Base-by-base conservation (phyloP, 2,888 invertebrate genomes). In the Baronia brevicornis region DNA sequence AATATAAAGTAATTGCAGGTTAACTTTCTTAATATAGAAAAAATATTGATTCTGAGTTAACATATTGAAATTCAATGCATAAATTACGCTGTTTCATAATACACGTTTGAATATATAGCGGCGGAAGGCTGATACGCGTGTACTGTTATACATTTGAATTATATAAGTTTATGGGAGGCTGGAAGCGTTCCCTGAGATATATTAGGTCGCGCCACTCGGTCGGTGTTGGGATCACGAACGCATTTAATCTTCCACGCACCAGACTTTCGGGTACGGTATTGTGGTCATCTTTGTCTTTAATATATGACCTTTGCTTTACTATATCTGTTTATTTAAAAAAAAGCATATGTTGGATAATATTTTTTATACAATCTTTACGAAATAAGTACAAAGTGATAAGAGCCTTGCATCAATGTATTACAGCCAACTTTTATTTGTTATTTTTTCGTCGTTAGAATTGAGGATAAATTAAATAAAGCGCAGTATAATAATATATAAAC, bases 171-270 rank as follows among this genome's bases (percentile, higher is more conserved):
- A 43, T 40, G 47, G 40, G 45, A 47, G 48, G 51, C 50, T 46
- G 50, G 51, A 60, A 54, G 59, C 51, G 36, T 28, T 37, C 38
- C 39, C 36, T 33, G 45, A 56, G 51, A 54, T 54, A 57, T 64
- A 64, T 64, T 60, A 60, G 60, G 57, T 56, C 65, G 54, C 55
- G 52, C 67, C 69, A 67, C 69, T 67, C 68, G 65, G 70, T 62
- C 59, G 61, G 61, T 61, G 59, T 54, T 38, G 44, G 63, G 63
- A 71, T 72, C 75, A 74, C 68, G 71, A 69, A 57, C 60, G 53
- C 54, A 60, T 61, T 61, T 48, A 58, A 36, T 21, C 13, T 36
- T 3, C 38, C 60, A 67, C 51, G 9, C 12, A 42, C 10, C 38
- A 41, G 15, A 28, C 21, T 33, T 10, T 17, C 20, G 28, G 30